Conservation (phyloP, 2,113 vertebrate genomes). For the Muntiacus muntjak region DNA sequence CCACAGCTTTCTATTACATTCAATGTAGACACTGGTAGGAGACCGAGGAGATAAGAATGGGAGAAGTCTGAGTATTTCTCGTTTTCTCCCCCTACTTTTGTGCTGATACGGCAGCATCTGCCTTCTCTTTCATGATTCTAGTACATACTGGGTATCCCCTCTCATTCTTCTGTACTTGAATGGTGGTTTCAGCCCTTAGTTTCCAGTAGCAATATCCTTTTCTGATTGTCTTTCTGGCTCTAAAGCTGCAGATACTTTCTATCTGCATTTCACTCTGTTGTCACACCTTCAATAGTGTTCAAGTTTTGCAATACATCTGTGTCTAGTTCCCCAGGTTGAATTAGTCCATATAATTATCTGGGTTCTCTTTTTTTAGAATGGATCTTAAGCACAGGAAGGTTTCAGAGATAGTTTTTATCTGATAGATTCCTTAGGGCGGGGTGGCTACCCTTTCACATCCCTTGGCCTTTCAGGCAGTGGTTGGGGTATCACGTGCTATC, state of each 20-base stretch:
- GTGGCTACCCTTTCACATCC: not conserved
- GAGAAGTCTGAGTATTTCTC: not conserved
- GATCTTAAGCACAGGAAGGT: not conserved
- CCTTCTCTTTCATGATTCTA: not conserved
- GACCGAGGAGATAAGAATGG: not conserved
- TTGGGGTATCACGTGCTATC: rapidly evolving
- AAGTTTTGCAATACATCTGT: not conserved
- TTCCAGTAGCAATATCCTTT: not conserved
- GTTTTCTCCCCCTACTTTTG: not conserved
- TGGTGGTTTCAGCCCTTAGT: no score
- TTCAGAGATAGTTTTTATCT: not conserved
- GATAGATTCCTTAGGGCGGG: not conserved
- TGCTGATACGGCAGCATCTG: not conserved
- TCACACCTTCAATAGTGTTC: not conserved
- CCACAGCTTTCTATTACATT: not conserved
- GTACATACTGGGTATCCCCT: not conserved
- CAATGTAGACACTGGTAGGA: not conserved
- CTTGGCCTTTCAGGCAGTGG: no score
- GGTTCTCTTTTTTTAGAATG: not conserved
- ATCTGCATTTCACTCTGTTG: not conserved
- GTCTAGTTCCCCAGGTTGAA: not conserved
- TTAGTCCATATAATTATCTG: not conserved
- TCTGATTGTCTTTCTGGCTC: not conserved
- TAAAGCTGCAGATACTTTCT: not conserved
- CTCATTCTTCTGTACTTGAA: not conserved